Evolutionary conservation across 2,888 invertebrate genomes (phyloP).

Genomic region (Netelia fuscicornis): DNA sequence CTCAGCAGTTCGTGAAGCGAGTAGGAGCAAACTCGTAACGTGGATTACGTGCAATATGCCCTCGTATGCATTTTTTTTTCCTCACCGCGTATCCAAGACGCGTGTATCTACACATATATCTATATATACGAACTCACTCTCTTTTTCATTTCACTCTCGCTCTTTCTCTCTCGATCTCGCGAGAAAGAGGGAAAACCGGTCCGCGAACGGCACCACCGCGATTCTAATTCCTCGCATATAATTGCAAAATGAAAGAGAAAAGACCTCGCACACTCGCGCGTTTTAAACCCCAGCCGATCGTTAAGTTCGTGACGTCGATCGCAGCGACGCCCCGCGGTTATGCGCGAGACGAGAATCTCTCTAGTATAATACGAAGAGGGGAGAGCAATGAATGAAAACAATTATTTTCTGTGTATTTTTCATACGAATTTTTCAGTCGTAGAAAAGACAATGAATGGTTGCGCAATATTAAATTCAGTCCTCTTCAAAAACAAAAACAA

Average conservation of each 20-base stretch:
- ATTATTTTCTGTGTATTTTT: background rate
- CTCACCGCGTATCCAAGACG: background rate
- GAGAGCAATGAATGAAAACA: background rate
- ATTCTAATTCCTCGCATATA: conserved; percentile 54
- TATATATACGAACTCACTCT: background rate
- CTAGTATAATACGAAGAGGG: background rate
- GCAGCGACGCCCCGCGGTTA: conserved; percentile 1
- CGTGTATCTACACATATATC: background rate
- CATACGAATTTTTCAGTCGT: too few relatives aligned
- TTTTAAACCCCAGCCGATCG: conserved; percentile 22
- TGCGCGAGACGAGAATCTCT: background rate
- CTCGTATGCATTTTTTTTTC: conserved; percentile 32
- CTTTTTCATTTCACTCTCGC: conserved; percentile 7
- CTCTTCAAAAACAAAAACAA: background rate
- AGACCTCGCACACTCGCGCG: background rate
- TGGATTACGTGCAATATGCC: conserved; percentile 57
- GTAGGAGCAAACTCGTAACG: conserved; percentile 54
- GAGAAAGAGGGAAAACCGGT: conserved; percentile 42
- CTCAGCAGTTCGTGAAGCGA: conserved; percentile 22
- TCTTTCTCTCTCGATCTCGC: background rate
- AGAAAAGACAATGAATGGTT: too few relatives aligned
- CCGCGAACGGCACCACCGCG: conserved; percentile 37
- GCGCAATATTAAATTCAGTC: background rate
- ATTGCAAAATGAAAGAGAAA: conserved; percentile 42
- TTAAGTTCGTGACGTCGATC: conserved; percentile 34